Base-by-base conservation (phyloP, 2,888 invertebrate genomes). In the Andrena hattorfiana region DNA sequence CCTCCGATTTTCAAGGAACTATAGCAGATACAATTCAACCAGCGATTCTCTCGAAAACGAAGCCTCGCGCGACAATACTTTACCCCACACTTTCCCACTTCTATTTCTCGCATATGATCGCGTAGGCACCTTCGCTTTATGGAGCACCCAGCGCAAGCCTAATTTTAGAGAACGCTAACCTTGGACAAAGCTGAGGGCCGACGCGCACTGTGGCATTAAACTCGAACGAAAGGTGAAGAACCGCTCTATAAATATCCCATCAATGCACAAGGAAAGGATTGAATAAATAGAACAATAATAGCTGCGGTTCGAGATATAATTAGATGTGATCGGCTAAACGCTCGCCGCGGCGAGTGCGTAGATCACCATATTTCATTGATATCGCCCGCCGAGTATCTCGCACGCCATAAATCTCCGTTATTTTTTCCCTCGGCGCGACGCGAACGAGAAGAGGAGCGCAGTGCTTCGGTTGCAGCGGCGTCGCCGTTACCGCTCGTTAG, bases 241-340 rank as follows among this genome's bases (percentile, higher is more conserved):
- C 63, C 77, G 32, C 23, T 56, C 23, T 77, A 64, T 72, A 64
- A 77, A 71, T 72, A 72, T 0, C n/a, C 13, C 26, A 64, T 72
- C 54, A 48, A 72, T 59, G 32, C 20, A 62, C 2, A 20, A 62
- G 16, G 13, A 26, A 13, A 28, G 35, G 35, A n/a, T 48, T 23
- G 54, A 70, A 69, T 62, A 51, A 28, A 77, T 49, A 59, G 28
- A 42, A 71, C 56, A 56, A 77, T 70, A 77, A 71, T 42, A 70
- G 51, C 56, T n/a, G 42, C 42, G 71, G 10, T 35, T n/a, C 42
- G 42, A 63, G 56, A n/a, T 77, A 77, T 48, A 62, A 42, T 54
- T 63, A 63, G n/a, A 70, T 7, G 35, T 3, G 60, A 32, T n/a
- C 30, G 32, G n/a, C 30, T 42, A 60, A 60, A 30, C 30, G 60